These are phyloP conservation scores for Punctoribates punctum DNA, from an alignment of 2,888 invertebrate species.

Conservation along the genomic window DNA sequence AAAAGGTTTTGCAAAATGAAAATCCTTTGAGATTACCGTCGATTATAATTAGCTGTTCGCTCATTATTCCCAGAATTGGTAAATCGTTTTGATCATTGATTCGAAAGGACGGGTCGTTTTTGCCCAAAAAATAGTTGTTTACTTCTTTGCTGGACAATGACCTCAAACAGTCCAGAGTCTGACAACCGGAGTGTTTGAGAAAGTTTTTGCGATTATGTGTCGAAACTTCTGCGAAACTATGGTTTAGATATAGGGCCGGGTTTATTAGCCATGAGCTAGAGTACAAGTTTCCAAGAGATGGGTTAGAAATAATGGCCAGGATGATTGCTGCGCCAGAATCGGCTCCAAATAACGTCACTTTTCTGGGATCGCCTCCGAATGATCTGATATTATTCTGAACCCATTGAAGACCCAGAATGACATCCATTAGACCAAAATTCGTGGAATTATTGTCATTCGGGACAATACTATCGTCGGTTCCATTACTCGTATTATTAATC, in stretches of 20 bases:
- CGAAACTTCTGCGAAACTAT: conserved; percentile 43
- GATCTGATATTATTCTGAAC: conserved; percentile 8
- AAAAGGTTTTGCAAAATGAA: not conserved
- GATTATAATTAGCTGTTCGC: conserved; percentile 47
- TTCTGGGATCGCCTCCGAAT: conserved; percentile 32
- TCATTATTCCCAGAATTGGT: conserved; percentile 49
- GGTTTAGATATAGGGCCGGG: conserved; percentile 47
- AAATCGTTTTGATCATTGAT: conserved; percentile 50
- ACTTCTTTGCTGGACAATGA: conserved; percentile 44
- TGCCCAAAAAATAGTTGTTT: conserved; percentile 47
- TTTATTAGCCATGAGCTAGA: conserved; percentile 46
- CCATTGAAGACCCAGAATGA: conserved; percentile 23
- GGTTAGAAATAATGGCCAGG: conserved; percentile 43
- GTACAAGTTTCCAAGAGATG: conserved; percentile 40
- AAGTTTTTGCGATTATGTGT: conserved; percentile 43
- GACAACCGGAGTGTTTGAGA: conserved; percentile 40
- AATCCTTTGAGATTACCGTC: conserved; percentile 45
- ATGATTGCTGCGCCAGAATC: conserved; percentile 43
- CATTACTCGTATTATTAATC: conserved; percentile 66
- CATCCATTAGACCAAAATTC: conserved; percentile 30
- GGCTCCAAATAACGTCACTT: conserved; percentile 24
- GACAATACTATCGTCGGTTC: conserved; percentile 47
- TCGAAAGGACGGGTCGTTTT: conserved; percentile 50
- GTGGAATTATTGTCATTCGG: not conserved
- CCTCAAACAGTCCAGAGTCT: conserved; percentile 42